Evolutionary conservation across 1,140 invertebrate species (phyloP), one percentile per base, ranked within the genome.

Genomic region (Papilio glaucus): DNA sequence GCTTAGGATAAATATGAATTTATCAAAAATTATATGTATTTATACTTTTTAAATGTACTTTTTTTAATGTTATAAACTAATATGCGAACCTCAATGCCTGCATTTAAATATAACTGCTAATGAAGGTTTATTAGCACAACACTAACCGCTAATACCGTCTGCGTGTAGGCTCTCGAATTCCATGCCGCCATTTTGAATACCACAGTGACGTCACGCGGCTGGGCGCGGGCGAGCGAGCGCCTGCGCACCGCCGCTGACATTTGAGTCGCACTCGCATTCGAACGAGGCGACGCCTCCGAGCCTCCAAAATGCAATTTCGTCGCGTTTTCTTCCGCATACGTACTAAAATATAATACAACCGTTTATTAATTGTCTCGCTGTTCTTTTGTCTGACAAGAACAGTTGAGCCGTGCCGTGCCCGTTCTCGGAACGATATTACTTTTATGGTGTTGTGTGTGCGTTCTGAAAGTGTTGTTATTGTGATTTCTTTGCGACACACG

Each of bases 101-200:
- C 38, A 67, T 67, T 63, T 39, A 67, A 42, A 21, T 42, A 38
- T 67, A 24, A 3, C 6, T 33, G 6, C 18, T 15, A n/a, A 68
- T 24, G 12, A n/a, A 71, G 24, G 69, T 63, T 15, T 53, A 68
- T 57, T 67, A 72, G 53, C 69, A 24, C 71, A 62, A 70, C 68
- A 49, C 70, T 57, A 76, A 76, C 62, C 62, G 69, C 61, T 73
- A 73, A 65, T 87, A 84, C 80, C 78, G 77, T 75, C 76, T 74
- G 81, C 89, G 86, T 85, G 87, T 88, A 91, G 88, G 89, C 85
- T 92, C 88, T 92, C 87, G 85, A 81, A 92, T 92, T 90, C 89
- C 87, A 75, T 29, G 79, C 82, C 82, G 90, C 90, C 90, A 92
- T 92, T 90, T 91, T 92, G 88, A 92, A 92, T 92, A 89, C 89